phyloP scores from a whole-genome alignment of 2,113 vertebrate genomes.

The Osmerus mordax region DNA sequence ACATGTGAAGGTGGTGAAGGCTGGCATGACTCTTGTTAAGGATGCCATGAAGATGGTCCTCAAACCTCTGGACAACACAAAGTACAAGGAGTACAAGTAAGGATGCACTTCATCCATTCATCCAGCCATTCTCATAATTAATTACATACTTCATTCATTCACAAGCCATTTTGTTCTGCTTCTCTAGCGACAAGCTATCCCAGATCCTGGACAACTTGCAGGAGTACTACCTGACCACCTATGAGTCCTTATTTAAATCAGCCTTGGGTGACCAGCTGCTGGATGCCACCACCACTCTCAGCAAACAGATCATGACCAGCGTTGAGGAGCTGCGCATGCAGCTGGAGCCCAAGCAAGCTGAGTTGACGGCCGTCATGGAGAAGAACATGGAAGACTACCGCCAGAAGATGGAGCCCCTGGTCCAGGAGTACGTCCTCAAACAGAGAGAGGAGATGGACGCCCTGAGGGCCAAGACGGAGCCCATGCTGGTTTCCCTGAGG shows the following conservation, averaged over 20 bases:
- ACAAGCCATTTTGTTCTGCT: neutral
- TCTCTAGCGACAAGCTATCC: constrained; percentile 65
- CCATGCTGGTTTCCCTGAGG: constrained; percentile 54
- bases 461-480: constrained; percentile 40
- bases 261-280: constrained; percentile 56
- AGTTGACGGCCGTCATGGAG: too few relatives aligned
- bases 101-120: constrained; percentile 11
- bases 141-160: too few relatives aligned
- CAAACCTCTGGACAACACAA: constrained; percentile 68
- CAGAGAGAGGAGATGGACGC: constrained; percentile 71
- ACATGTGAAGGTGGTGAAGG: constrained; percentile 37
- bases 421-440: constrained; percentile 57
- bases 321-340: constrained; percentile 60
- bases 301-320: constrained; percentile 59
- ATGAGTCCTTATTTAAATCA: constrained; percentile 65
- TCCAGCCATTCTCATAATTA: neutral
- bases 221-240: constrained; percentile 47
- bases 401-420: constrained; percentile 67
- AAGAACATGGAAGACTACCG: too few relatives aligned
- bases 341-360: too few relatives aligned
- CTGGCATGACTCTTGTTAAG: constrained; percentile 70
- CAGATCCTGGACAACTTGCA: constrained; percentile 55
- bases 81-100: constrained; percentile 79
- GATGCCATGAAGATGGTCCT: constrained; percentile 61
- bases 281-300: constrained; percentile 38